A percentile compares a stretch with the other conserved stretches of the same genome.
Evolutionary conservation across 2,113 vertebrate species (phyloP).

Genomic region (Alligator sinensis): DNA sequence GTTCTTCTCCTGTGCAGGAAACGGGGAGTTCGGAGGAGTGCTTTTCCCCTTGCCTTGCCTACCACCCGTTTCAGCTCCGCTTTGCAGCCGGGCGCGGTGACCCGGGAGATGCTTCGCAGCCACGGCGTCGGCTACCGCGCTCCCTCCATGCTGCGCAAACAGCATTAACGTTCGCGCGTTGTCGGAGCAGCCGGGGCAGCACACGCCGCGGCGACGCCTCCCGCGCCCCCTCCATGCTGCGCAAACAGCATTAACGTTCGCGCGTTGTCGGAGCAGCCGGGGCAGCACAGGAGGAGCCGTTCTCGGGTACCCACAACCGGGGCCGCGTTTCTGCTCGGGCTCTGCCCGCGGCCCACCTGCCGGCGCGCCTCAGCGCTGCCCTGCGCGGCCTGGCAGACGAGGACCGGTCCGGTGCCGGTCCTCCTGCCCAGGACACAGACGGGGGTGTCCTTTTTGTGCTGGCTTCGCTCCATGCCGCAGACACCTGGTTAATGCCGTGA

Average conservation of each 20-base stretch:
- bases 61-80: not conserved
- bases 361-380: no score
- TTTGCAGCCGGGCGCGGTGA: accelerated
- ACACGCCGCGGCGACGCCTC: not conserved
- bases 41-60: not conserved
- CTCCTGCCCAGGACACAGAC: not conserved
- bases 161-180: not conserved
- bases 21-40: not conserved
- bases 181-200: no score
- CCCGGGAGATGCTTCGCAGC: not conserved
- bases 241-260: not conserved
- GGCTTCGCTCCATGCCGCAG: not conserved
- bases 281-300: not conserved
- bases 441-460: not conserved
- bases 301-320: not conserved
- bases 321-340: not conserved
- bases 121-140: not conserved
- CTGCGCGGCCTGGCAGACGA: not conserved
- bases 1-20: not conserved
- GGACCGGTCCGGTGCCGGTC: not conserved
- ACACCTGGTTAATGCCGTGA: not conserved
- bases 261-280: not conserved
- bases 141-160: not conserved
- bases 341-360: not conserved
- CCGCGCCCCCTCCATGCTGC: not conserved